These are phyloP conservation scores for Cyphomyrus plagiostoma DNA, from an alignment of 2,113 vertebrate species.

Conservation along the genomic window DNA sequence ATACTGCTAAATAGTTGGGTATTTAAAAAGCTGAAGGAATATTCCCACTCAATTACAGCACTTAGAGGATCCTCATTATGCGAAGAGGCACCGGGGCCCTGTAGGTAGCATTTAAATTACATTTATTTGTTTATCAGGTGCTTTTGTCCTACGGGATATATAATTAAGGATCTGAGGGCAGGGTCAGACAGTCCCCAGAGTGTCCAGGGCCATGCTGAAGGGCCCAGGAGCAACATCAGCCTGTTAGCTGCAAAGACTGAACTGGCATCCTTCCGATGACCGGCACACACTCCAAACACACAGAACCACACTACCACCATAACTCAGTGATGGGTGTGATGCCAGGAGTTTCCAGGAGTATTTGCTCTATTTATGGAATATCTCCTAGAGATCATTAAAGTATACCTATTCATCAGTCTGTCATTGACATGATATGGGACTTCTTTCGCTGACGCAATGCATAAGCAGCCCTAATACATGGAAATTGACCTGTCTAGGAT, in stretches of 20 bases:
- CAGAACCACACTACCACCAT: background rate
- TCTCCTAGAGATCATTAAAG: background rate
- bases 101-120: background rate
- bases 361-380: background rate
- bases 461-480: background rate
- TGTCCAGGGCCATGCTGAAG: background rate
- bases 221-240: background rate
- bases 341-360: background rate
- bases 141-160: background rate
- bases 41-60: background rate
- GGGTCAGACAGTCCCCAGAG: background rate
- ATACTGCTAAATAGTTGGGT: background rate
- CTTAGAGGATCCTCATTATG: background rate
- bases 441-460: background rate
- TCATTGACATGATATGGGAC: background rate
- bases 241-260: background rate
- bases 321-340: background rate
- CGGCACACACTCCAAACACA: background rate
- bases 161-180: background rate
- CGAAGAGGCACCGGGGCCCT: background rate
- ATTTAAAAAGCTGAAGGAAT: background rate
- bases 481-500: background rate
- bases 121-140: background rate
- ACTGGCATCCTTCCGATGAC: background rate
- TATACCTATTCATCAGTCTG: background rate